A percentile compares a stretch with the other conserved stretches of the same genome.
These are phyloP conservation scores for Notechis scutatus DNA, from an alignment of 2,113 vertebrate species.

Conservation along the genomic window DNA sequence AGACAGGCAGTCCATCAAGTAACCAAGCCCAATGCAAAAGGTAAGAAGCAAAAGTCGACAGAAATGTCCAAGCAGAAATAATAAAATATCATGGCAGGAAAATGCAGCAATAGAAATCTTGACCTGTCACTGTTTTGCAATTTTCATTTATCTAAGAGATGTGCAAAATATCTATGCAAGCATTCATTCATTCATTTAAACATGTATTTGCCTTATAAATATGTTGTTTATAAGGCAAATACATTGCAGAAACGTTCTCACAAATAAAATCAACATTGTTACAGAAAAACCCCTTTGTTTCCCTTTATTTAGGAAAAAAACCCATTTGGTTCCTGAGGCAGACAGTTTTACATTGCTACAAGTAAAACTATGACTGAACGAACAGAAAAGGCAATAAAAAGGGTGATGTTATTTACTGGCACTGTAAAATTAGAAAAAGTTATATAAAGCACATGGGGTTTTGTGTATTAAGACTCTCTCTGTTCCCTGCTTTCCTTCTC, in stretches of 20 bases:
- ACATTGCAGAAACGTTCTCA: constrained; percentile 6
- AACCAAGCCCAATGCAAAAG: background rate
- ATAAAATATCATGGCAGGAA: background rate
- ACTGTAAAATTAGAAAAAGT: background rate
- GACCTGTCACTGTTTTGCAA: background rate
- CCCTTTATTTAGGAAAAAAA: constrained; percentile 20
- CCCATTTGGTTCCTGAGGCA: constrained; percentile 9
- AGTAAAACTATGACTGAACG: constrained; percentile 21
- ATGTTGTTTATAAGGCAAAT: background rate
- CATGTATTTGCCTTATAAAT: background rate
- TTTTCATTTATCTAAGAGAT: background rate
- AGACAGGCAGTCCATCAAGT: background rate
- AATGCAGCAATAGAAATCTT: background rate
- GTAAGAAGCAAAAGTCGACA: background rate
- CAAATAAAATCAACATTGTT: constrained; percentile 27
- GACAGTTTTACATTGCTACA: constrained; percentile 3
- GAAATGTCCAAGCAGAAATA: background rate
- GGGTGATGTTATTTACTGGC: constrained; percentile 21
- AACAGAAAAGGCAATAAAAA: constrained; percentile 24
- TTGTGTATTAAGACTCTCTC: background rate
- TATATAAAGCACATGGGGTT: background rate
- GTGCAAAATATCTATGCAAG: background rate
- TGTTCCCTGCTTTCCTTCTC: background rate
- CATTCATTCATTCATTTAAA: background rate
- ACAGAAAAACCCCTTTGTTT: constrained; percentile 27